Evolutionary conservation across 2,888 invertebrate species (phyloP), one percentile per base, ranked within the genome.

Genomic region (Nemurella pictetii): DNA sequence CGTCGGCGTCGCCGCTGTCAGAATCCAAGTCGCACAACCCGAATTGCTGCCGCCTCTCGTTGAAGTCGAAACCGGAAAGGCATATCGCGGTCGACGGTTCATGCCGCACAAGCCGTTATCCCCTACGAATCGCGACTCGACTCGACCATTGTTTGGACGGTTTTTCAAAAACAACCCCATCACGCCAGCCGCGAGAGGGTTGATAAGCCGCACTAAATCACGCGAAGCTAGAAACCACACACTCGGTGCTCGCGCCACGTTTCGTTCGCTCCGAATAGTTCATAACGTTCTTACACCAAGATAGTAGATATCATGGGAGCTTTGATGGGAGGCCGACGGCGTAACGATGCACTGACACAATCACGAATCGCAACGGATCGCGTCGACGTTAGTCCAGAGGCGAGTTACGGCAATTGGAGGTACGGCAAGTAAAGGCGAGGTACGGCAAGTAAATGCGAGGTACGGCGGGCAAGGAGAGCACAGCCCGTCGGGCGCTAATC

Each of bases 401-500:
- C 32, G 32, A 32, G 32, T 9, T 32, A 9, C 55, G 20, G 55
- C 55, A 55, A 55, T 12, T 20, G 20, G 55, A 55, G 55, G 55
- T 55, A 55, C 55, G 9, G 55, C 55, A 20, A 20, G n/a, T n/a
- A 32, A 5, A 32, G 3, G 9, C 32, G 32, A 32, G 32, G 4
- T 32, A 9, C 55, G 20, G 55, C 55, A 55, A 55, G 55, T 20
- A 12, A n/a, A n/a, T n/a, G n/a, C n/a, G 55, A 55, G 55, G 55
- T 55, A 55, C 55, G 9, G 55, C 55, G 12, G 9, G n/a, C n/a
- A n/a, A n/a, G n/a, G n/a, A n/a, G n/a, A n/a, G n/a, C n/a, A n/a
- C n/a, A n/a, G n/a, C n/a, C n/a, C n/a, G 55, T 55, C 55, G 12
- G 35, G n/a, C 30, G 80, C 35, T 85, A 85, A 85, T 85, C 84